Base-by-base conservation (phyloP, 2,888 invertebrate species). In the Notodonta ziczac region DNA sequence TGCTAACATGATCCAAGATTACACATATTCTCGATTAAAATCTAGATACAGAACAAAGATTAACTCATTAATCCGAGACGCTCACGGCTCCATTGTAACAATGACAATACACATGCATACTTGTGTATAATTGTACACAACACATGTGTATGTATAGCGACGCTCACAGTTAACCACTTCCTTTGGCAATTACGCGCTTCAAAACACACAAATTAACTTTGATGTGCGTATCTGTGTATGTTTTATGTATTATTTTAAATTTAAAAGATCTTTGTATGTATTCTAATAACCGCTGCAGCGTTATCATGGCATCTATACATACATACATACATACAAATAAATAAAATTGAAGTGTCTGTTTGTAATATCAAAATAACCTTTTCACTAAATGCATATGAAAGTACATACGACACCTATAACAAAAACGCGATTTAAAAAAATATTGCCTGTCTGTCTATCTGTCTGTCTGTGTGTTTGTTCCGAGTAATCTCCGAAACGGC, bases 131-230 rank as follows among this genome's bases (percentile, higher is more conserved):
- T 56, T 56, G 39, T 61, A 63, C 54, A 13, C 46, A 46, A 46
- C 46, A 63, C 56, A 58, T n/a, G 58, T 62, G 56, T 65, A 61
- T 16, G 13, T 16, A 50, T 32, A 54, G 5, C 7, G 14, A 50
- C 50, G 50, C 50, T 16, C 39, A 50, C 39, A 60, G 57, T 60
- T 54, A 72, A 72, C 65, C 67, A 68, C 67, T 65, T 67, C 70
- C 66, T 65, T 63, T 63, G 24, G 77, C 72, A 81, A 82, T 85
- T 85, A 76, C 83, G 80, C 82, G 85, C 74, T 75, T 70, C 76
- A 76, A 66, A 74, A 74, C 76, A 63, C 72, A 68, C 73, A 71
- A 83, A 83, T 84, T 84, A 82, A 78, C 75, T 77, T 78, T 74
- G 71, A 74, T 72, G 66, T 73, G 70, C 65, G 55, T 62, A 56